phyloP scores from a whole-genome alignment of 2,888 invertebrate species.

The Pristionchus entomophagus region DNA sequence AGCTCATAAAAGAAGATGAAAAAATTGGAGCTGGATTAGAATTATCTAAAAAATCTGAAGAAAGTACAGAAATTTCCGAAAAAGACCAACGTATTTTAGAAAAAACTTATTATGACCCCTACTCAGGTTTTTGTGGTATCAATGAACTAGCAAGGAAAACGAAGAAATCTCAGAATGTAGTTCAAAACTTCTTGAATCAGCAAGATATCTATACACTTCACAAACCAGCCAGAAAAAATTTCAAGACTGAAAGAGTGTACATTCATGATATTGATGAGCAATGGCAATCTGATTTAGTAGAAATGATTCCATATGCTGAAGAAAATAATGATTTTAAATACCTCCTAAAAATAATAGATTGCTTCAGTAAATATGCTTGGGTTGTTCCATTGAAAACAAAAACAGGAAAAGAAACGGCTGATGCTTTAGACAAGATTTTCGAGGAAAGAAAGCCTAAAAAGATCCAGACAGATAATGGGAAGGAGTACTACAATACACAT shows the following conservation, averaged over 20 bases:
- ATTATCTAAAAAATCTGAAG: constrained; percentile 48
- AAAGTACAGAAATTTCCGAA: background rate
- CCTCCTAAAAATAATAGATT: constrained; percentile 51
- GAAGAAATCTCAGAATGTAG: constrained; percentile 51
- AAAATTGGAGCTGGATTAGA: background rate
- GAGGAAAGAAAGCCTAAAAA: background rate
- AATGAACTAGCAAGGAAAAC: constrained; percentile 54
- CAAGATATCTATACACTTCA: constrained; percentile 62
- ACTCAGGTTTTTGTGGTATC: constrained; percentile 59
- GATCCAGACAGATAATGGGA: constrained; percentile 60
- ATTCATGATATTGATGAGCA: constrained; percentile 57
- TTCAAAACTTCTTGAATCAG: constrained; percentile 55
- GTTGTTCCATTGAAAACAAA: constrained; percentile 59
- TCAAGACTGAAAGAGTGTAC: constrained; percentile 57
- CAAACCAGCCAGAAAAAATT: constrained; percentile 59
- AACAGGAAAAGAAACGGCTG: constrained; percentile 60
- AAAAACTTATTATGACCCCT: constrained; percentile 53
- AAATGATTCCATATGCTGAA: constrained; percentile 61
- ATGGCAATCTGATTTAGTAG: constrained; percentile 64
- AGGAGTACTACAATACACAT: constrained; percentile 57
- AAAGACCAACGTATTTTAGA: constrained; percentile 24
- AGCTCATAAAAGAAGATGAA: constrained; percentile 49
- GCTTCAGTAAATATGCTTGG: constrained; percentile 62
- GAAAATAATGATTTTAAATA: constrained; percentile 61
- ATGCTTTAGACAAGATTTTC: constrained; percentile 55